Evolutionary conservation across 2,797 vertebrate genomes (phyloP).

Genomic region (Onychomys leucogaster): DNA sequence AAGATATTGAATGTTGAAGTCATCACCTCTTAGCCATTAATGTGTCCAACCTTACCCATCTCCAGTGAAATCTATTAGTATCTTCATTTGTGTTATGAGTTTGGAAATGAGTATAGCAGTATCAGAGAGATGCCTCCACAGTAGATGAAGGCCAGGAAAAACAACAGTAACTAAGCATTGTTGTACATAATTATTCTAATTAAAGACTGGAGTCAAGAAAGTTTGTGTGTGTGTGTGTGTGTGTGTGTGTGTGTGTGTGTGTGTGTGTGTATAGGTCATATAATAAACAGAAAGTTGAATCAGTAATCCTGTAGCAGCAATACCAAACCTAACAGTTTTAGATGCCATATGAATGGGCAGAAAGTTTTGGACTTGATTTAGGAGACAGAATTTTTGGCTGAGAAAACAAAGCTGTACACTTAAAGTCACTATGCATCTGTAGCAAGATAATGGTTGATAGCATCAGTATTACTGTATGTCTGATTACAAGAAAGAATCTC

Average conservation of each 20-base stretch:
- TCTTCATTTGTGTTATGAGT: not conserved
- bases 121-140: not conserved
- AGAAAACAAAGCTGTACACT: conserved; percentile 6
- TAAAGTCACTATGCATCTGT: not conserved
- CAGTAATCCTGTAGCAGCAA: not conserved
- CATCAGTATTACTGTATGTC: conserved; percentile 11
- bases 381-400: not conserved
- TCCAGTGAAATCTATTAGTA: conserved; percentile 12
- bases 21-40: not conserved
- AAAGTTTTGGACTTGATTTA: not conserved
- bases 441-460: conserved; percentile 31
- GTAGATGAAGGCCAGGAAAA: not conserved
- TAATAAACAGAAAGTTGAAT: conserved; percentile 12
- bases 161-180: conserved; percentile 1
- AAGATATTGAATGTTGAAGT: not conserved
- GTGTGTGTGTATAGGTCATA: not conserved
- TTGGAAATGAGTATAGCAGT: not conserved
- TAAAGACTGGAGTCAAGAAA: not conserved
- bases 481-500: conserved; percentile 23
- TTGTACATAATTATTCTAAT: not conserved
- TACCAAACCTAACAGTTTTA: not conserved
- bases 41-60: not conserved
- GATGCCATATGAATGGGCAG: not conserved
- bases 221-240: not conserved
- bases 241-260: too few relatives aligned